These are phyloP conservation scores for Mnemiopsis leidyi DNA, from an alignment of 37 sponge, comb jelly and placozoan genomes.

Conservation along the genomic window DNA sequence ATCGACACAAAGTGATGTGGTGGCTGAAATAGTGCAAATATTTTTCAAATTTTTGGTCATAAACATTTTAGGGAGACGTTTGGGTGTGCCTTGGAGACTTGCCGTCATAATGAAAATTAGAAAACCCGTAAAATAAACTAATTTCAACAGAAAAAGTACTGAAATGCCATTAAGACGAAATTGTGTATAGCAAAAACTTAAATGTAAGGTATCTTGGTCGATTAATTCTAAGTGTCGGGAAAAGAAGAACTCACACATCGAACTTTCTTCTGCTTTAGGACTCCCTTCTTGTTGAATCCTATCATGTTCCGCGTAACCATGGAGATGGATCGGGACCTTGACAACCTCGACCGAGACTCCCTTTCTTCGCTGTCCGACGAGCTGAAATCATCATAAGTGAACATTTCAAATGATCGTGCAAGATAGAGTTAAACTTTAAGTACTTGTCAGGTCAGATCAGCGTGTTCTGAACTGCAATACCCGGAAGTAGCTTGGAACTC, in stretches of 20 bases:
- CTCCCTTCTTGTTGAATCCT: background rate
- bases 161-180: no score
- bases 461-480: background rate
- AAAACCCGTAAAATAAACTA: no score
- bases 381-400: background rate
- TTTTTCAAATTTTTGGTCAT: no score
- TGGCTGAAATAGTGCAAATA: no score
- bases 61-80: no score
- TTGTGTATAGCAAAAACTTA: no score
- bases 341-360: background rate
- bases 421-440: background rate
- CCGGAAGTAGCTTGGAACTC: background rate
- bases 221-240: no score
- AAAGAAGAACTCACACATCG: constrained; percentile 42
- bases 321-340: background rate
- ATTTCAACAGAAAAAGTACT: no score
- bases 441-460: background rate
- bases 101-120: no score
- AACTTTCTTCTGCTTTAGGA: background rate
- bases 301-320: background rate
- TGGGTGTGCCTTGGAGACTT: no score
- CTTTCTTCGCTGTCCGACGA: constrained; percentile 18
- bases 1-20: background rate
- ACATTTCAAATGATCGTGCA: background rate
- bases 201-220: no score